These are phyloP conservation scores for Trichogramma pretiosum DNA, from an alignment of 1,140 invertebrate genomes.

Conservation along the genomic window DNA sequence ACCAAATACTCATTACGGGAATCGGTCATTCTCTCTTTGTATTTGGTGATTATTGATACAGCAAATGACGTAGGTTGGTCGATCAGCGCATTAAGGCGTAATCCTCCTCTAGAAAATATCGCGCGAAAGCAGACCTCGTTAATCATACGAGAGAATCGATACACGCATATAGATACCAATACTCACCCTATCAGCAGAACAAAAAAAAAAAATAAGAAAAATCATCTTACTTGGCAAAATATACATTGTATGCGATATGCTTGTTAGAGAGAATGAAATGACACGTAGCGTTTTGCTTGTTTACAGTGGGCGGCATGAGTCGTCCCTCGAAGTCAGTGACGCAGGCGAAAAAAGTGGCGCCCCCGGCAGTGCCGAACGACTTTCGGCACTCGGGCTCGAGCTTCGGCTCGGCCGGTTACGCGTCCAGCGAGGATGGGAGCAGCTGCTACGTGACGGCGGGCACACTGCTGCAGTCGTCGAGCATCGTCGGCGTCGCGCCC, in stretches of 20 bases:
- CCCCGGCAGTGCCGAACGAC: slow-evolving; percentile 70
- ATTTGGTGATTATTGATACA: too few relatives aligned
- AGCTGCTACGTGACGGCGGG: slow-evolving; percentile 30
- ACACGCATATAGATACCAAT: too few relatives aligned
- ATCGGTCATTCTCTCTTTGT: too few relatives aligned
- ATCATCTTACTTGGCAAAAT: not conserved
- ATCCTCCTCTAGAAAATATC: too few relatives aligned
- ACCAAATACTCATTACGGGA: too few relatives aligned
- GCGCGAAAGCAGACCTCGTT: too few relatives aligned
- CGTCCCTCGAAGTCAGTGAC: slow-evolving; percentile 65
- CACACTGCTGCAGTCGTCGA: slow-evolving; percentile 40
- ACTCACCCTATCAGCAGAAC: too few relatives aligned
- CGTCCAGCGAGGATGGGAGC: slow-evolving; percentile 61
- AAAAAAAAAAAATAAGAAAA: slow-evolving; percentile 1
- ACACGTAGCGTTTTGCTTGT: slow-evolving; percentile 31
- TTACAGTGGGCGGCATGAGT: slow-evolving; percentile 75
- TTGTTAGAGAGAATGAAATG: too few relatives aligned
- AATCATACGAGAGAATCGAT: too few relatives aligned
- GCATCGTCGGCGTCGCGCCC: slow-evolving; percentile 37
- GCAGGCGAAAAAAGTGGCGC: slow-evolving; percentile 73
- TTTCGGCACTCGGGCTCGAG: slow-evolving; percentile 66
- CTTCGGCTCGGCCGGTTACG: slow-evolving; percentile 65
- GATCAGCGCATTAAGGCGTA: too few relatives aligned
- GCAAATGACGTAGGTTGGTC: too few relatives aligned
- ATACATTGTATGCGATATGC: too few relatives aligned